Evolutionary conservation across 2,113 vertebrate species (phyloP).

Genomic region (Ptilorrhoa leucosticta): DNA sequence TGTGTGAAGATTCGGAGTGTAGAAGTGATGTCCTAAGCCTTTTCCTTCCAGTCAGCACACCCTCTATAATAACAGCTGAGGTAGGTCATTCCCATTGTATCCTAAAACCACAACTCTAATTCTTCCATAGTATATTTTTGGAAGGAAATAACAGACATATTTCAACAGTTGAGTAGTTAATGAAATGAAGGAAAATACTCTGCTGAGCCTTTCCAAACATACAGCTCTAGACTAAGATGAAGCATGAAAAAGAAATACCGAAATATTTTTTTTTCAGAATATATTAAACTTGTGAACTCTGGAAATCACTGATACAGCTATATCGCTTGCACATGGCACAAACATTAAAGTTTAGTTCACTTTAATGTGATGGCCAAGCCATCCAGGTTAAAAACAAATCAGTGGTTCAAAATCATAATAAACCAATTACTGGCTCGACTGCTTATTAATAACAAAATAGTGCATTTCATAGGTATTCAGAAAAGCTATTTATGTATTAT

Average conservation of each 20-base stretch:
- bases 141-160: background rate
- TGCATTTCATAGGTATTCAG: background rate
- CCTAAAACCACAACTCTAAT: background rate
- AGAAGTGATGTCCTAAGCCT: background rate
- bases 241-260: background rate
- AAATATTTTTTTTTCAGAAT: background rate
- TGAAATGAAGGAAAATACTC: conserved; percentile 18
- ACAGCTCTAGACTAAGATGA: background rate
- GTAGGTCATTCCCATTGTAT: background rate
- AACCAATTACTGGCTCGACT: background rate
- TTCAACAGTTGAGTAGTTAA: conserved; percentile 5
- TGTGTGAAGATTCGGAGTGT: background rate
- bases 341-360: background rate
- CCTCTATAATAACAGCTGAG: background rate
- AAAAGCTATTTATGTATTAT: background rate
- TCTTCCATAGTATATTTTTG: background rate
- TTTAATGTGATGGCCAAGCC: background rate
- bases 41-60: background rate
- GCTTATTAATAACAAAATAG: background rate
- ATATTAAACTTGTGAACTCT: conserved; percentile 19
- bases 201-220: background rate
- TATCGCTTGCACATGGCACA: background rate
- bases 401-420: background rate
- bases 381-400: conserved; percentile 1
- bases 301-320: background rate